Evolutionary conservation across 2,888 invertebrate genomes (phyloP).

Genomic region (Eulithis testata): DNA sequence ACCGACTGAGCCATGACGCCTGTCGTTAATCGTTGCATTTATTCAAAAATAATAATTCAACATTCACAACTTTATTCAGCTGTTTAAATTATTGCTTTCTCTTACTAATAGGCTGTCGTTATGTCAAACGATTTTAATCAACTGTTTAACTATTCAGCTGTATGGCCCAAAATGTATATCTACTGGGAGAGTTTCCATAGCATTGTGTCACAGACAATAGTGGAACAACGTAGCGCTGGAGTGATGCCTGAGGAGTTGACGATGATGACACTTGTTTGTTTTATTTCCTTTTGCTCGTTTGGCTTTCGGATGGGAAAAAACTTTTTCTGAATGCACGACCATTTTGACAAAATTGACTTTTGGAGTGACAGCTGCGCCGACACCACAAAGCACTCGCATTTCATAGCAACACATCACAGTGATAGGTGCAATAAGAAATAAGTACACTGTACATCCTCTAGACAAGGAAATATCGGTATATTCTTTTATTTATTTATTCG

Average conservation of each 20-base stretch:
- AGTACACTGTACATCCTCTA: neutral
- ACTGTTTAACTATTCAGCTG: too few relatives aligned
- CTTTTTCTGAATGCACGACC: conserved; percentile 63
- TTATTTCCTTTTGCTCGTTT: conserved; percentile 73
- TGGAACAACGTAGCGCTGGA: conserved; percentile 49
- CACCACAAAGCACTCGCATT: conserved; percentile 41
- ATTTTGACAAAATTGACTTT: conserved; percentile 76
- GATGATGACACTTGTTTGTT: conserved; percentile 81
- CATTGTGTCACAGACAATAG: conserved; percentile 46
- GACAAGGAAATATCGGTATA: neutral
- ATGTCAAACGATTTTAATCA: too few relatives aligned
- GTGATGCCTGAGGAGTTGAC: conserved; percentile 60
- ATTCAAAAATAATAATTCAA: too few relatives aligned
- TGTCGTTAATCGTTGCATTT: too few relatives aligned
- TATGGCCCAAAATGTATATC: neutral
- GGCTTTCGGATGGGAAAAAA: conserved; percentile 63
- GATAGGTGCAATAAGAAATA: neutral
- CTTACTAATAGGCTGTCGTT: too few relatives aligned
- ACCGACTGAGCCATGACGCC: too few relatives aligned
- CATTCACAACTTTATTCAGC: too few relatives aligned
- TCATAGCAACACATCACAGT: conserved; percentile 23
- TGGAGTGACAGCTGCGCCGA: conserved; percentile 67
- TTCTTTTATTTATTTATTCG: too few relatives aligned
- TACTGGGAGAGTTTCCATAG: conserved; percentile 33
- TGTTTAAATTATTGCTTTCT: too few relatives aligned